A percentile compares a stretch with the other conserved stretches of the same genome.
phyloP scores from a whole-genome alignment of 2,888 invertebrate species.

The Drosophila ezoana region DNA sequence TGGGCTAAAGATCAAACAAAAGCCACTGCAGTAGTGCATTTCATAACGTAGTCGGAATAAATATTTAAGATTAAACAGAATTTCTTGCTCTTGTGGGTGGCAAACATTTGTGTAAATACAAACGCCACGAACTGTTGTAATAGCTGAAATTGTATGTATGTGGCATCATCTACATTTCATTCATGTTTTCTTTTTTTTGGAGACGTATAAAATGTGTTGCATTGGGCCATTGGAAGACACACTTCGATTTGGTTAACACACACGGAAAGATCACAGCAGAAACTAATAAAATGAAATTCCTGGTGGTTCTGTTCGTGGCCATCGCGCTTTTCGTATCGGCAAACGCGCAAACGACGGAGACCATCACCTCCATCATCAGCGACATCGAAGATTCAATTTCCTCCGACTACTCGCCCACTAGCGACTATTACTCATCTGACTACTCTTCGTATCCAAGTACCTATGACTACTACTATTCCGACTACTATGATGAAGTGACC shows the following conservation, averaged over 20 bases:
- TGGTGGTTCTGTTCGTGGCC: constrained; percentile 42
- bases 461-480: background rate
- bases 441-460: background rate
- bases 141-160: constrained; percentile 28
- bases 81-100: background rate
- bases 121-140: constrained; percentile 19
- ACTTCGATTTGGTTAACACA: constrained; percentile 42
- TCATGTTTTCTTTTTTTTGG: background rate
- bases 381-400: background rate
- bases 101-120: constrained; percentile 61
- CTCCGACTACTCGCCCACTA: background rate
- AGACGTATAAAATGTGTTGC: constrained; percentile 54
- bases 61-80: constrained; percentile 36
- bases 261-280: constrained; percentile 12
- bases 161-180: background rate
- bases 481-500: constrained; percentile 1
- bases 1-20: constrained; percentile 25
- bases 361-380: background rate
- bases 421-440: background rate
- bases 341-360: background rate
- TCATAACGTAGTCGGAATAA: constrained; percentile 32
- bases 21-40: constrained; percentile 32
- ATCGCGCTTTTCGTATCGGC: constrained; percentile 22
- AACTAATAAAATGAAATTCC: constrained; percentile 55
- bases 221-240: constrained; percentile 38